Evolutionary conservation across 2,797 vertebrate species (phyloP), one percentile per base, ranked within the genome.

Genomic region (Coracias cyanogaster): DNA sequence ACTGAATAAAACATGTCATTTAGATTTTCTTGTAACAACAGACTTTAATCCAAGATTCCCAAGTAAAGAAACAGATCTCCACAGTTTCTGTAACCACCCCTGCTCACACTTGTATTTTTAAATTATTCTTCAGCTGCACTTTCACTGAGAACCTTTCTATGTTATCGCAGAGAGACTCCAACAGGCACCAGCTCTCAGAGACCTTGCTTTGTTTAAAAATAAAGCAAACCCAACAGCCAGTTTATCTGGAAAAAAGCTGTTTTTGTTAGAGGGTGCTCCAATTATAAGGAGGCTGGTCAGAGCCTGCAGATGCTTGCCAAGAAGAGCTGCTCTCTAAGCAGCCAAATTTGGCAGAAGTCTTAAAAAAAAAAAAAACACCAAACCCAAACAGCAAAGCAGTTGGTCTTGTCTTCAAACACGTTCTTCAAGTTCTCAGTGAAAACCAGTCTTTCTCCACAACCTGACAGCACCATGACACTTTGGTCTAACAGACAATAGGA

Each of bases 181-280:
- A 49, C 51, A 76, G 82, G 70, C 77, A 82, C n/a, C 61, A 39
- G 52, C 29, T 78, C 37, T 86, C n/a, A 41, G 65, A 90, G 91
- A 60, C 25, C 18, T 46, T 37, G 54, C 76, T 92, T 96, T 87
- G 79, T 91, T 93, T 89, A 76, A 95, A 96, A 94, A 87, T 66
- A 86, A 94, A 95, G 69, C 64, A 84, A 95, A 90, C 37, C 33
- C 61, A 91, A 87, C 71, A 76, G 70, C 39, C 93, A 90, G 60
- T 89, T 94, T 78, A 82, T 76, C 55, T 77, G 73, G 71, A 76
- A 57, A 72, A 77, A 81, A 72, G 80, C 81, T 76, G 81, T 65
- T 35, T 92, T 77, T 85, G 21, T 84, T 54, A 51, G 89, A 88
- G 80, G 69, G n/a, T 46, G 43, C 70, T 52, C 77, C 77, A 87